A percentile compares a stretch with the other conserved stretches of the same genome.
These are phyloP conservation scores for Cryptus armator DNA, from an alignment of 2,888 invertebrate species.

Conservation along the genomic window DNA sequence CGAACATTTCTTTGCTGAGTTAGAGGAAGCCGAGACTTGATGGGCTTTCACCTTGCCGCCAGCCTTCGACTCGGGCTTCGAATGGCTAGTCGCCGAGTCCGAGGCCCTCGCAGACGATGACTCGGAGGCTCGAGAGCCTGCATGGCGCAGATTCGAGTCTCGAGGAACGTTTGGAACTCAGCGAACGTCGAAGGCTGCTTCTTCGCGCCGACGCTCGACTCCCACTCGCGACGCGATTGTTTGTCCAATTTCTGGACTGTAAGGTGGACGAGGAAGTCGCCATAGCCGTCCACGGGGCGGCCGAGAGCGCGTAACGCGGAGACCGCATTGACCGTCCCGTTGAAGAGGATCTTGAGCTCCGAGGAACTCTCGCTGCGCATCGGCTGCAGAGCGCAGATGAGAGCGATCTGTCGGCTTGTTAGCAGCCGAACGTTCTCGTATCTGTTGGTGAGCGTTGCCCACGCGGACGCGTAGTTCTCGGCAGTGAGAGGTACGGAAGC, in stretches of 20 bases:
- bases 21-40: not conserved
- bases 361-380: not conserved
- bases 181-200: not conserved
- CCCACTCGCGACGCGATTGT: not conserved
- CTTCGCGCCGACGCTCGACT: not conserved
- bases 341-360: not conserved
- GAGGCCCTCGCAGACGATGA: not conserved
- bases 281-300: not conserved
- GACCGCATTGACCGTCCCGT: not conserved
- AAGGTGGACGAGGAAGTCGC: not conserved
- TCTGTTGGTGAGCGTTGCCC: not conserved
- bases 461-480: not conserved
- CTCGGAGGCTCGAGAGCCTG: not conserved
- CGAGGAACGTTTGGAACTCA: not conserved
- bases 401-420: not conserved
- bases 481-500: not conserved
- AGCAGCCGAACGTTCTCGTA: conserved; percentile 12
- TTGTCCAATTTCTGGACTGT: not conserved
- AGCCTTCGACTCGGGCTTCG: not conserved
- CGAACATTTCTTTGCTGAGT: not conserved
- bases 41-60: not conserved
- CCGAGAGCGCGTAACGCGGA: not conserved
- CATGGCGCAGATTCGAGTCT: not conserved
- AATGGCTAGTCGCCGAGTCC: not conserved
- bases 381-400: not conserved